phyloP scores from a whole-genome alignment of 2,113 vertebrate genomes.

The Potamarius usumacintae region DNA sequence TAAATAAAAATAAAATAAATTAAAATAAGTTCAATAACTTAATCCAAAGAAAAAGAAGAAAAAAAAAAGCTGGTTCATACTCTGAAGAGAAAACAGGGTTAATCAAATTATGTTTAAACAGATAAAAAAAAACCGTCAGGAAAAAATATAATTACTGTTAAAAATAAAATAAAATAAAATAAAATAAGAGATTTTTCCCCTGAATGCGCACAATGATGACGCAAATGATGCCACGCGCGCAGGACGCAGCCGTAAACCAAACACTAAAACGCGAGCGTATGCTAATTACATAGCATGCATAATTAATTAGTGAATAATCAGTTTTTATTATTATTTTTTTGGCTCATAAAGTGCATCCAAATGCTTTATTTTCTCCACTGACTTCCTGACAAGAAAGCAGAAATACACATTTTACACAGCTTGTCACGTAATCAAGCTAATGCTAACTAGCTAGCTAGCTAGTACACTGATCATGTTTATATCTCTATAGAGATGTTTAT shows the following conservation, averaged over 20 bases:
- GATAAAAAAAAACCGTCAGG: not conserved
- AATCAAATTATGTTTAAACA: not conserved
- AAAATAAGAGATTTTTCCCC: not conserved
- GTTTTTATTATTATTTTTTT: not conserved
- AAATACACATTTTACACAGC: not conserved
- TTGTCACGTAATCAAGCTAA: not conserved
- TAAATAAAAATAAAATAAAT: too few relatives aligned
- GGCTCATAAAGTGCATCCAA: too few relatives aligned
- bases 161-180: not conserved
- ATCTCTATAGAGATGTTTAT: not conserved
- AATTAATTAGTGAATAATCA: not conserved
- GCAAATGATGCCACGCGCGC: constrained; percentile 4
- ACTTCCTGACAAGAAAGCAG: not conserved
- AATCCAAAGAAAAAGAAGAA: too few relatives aligned
- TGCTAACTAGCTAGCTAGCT: not conserved
- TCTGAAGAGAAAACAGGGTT: not conserved
- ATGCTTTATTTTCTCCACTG: not conserved
- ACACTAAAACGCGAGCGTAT: not conserved
- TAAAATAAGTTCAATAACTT: too few relatives aligned
- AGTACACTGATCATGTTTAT: not conserved
- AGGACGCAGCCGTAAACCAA: not conserved
- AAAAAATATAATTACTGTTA: not conserved
- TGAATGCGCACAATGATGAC: constrained; percentile 4
- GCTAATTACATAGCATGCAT: not conserved
- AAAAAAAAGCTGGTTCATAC: not conserved